Conservation (phyloP, 37 sponge, comb jelly and placozoan genomes). For the Axinella damicornis region DNA sequence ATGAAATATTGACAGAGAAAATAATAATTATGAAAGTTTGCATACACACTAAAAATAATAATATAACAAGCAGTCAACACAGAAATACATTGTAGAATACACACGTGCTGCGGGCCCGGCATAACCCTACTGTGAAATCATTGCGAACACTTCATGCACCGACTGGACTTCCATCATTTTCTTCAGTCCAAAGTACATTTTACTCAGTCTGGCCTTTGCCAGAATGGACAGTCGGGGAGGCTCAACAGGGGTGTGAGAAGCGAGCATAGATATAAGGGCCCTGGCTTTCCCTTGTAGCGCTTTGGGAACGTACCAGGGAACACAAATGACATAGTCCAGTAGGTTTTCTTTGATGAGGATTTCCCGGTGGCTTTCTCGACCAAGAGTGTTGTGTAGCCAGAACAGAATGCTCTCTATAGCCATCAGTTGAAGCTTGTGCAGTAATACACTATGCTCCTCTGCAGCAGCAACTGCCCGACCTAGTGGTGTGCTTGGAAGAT, state of each 20-base stretch:
- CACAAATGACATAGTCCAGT: conserved; percentile 26
- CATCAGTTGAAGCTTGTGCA: background rate
- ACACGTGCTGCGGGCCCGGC: no score
- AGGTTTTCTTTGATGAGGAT: conserved; percentile 32
- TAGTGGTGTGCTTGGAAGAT: conserved; percentile 30
- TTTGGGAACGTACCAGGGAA: conserved; percentile 29
- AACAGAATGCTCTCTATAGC: conserved; percentile 7
- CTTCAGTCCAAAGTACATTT: conserved; percentile 34
- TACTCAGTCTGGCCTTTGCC: conserved; percentile 34
- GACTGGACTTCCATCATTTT: conserved; percentile 12
- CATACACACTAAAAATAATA: no score
- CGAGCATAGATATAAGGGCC: conserved; percentile 1
- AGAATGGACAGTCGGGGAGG: conserved; percentile 29
- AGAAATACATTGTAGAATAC: no score
- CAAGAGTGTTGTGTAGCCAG: conserved; percentile 22
- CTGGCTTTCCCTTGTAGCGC: background rate
- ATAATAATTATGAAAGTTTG: no score
- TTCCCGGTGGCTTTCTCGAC: conserved; percentile 10
- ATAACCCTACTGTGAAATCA: no score
- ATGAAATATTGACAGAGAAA: no score
- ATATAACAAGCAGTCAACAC: no score
- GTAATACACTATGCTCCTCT: background rate
- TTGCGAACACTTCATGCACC: no score
- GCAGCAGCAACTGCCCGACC: no score
- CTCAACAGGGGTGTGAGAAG: background rate